Evolutionary conservation across 1,140 invertebrate genomes (phyloP).

Genomic region (Drosophila serrata): DNA sequence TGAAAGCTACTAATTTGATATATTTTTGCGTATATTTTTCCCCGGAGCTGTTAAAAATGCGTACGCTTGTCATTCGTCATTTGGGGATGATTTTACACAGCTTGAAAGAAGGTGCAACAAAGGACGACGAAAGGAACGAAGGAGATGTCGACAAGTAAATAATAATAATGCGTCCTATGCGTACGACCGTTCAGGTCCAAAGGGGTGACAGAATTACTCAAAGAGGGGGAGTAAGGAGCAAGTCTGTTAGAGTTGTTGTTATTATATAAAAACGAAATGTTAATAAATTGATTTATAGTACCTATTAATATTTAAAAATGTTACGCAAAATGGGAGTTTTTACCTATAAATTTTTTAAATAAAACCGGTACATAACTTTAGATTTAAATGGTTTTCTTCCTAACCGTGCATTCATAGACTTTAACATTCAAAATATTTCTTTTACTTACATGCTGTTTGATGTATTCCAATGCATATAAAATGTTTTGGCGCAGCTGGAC

Average conservation of each 20-base stretch:
- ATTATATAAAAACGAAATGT: background rate
- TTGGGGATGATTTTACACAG: slow-evolving; percentile 14
- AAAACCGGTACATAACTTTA: too few species aligned
- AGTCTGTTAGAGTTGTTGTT: background rate
- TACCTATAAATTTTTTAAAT: too few species aligned
- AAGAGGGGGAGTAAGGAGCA: too few species aligned
- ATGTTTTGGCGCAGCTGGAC: slow-evolving; percentile 92
- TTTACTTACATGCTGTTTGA: slow-evolving; percentile 91
- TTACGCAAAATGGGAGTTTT: too few species aligned
- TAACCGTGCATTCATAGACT: background rate
- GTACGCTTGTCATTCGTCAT: slow-evolving; percentile 1
- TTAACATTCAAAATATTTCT: background rate
- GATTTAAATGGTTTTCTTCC: background rate
- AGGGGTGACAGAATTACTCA: slow-evolving; percentile 1
- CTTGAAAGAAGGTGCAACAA: slow-evolving; percentile 3
- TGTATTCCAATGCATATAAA: slow-evolving; percentile 95
- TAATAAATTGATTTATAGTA: background rate
- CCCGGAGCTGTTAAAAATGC: slow-evolving; percentile 3
- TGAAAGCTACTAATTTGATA: background rate
- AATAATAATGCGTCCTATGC: slow-evolving; percentile 12
- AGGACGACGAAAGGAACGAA: slow-evolving; percentile 2
- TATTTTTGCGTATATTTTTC: background rate
- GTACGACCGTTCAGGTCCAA: background rate
- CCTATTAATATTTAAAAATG: too few species aligned
- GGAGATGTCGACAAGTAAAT: slow-evolving; percentile 9